phyloP scores from a whole-genome alignment of 2,113 vertebrate species.

The Eubucco bourcierii region DNA sequence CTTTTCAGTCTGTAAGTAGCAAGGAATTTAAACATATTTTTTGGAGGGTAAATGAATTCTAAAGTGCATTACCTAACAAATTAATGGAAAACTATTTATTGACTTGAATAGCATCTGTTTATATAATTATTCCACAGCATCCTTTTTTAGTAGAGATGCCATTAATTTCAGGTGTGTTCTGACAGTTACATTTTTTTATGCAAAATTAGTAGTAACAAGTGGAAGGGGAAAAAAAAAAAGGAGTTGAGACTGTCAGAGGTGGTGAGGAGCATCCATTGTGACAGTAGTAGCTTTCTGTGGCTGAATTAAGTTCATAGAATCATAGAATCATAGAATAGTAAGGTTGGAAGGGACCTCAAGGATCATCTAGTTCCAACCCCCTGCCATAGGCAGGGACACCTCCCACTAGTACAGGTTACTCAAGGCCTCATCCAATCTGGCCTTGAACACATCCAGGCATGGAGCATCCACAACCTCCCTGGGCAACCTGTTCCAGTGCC shows the following conservation, averaged over 20 bases:
- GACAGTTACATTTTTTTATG: background rate
- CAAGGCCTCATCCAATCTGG: too few species aligned
- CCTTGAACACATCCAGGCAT: too few species aligned
- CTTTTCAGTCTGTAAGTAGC: background rate
- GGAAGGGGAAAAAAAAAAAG: background rate
- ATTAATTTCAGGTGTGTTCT: background rate
- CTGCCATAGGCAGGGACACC: too few species aligned
- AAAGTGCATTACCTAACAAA: background rate
- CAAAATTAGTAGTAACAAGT: background rate
- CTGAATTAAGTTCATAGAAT: background rate
- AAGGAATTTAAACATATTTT: background rate
- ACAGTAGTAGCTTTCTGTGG: background rate
- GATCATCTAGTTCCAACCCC: too few species aligned
- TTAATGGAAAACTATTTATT: background rate
- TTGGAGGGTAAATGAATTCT: background rate
- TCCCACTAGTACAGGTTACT: too few species aligned
- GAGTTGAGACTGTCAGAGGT: background rate
- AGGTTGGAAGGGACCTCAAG: too few species aligned
- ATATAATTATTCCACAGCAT: background rate
- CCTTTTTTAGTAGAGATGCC: background rate
- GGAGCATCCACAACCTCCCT: too few species aligned
- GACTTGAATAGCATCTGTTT: background rate
- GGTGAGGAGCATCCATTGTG: background rate
- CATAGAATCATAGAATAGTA: too few species aligned
- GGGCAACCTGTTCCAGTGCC: too few species aligned